phyloP scores from a whole-genome alignment of 2,113 vertebrate species.

The Corydoras maculifer region DNA sequence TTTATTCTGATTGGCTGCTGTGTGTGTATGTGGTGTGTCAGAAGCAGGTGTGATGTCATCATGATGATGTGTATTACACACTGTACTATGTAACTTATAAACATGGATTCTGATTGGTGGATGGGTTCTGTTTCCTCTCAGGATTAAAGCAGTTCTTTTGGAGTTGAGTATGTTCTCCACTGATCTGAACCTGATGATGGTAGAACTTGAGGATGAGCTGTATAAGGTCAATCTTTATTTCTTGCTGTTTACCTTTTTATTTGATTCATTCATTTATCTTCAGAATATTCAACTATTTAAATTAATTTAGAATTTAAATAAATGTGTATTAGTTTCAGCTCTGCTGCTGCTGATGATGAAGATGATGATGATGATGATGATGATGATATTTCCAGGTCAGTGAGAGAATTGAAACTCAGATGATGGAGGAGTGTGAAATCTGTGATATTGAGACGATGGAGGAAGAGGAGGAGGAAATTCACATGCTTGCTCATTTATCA shows the following conservation, averaged over 20 bases:
- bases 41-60: slow-evolving; percentile 45
- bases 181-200: slow-evolving; percentile 46
- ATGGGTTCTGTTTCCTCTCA: slow-evolving; percentile 17
- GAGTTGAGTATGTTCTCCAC: slow-evolving; percentile 46
- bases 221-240: slow-evolving; percentile 42
- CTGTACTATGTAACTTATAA: no score
- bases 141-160: slow-evolving; percentile 38
- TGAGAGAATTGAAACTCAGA: slow-evolving; percentile 41
- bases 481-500: background rate
- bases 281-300: no score
- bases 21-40: slow-evolving; percentile 43
- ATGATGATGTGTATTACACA: background rate
- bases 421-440: slow-evolving; percentile 50
- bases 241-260: no score
- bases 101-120: no score
- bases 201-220: slow-evolving; percentile 49
- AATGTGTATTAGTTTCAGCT: no score
- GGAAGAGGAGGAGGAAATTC: slow-evolving; percentile 10
- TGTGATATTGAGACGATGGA: slow-evolving; percentile 51
- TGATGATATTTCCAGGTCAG: slow-evolving; percentile 32
- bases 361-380: background rate
- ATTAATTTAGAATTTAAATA: no score
- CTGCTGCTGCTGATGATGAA: background rate
- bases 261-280: no score
- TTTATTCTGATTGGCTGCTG: slow-evolving; percentile 47